Percentiles rank a stretch among this genome's conserved stretches.
Evolutionary conservation across 2,888 invertebrate species (phyloP).

Genomic region (Congeria kusceri): DNA sequence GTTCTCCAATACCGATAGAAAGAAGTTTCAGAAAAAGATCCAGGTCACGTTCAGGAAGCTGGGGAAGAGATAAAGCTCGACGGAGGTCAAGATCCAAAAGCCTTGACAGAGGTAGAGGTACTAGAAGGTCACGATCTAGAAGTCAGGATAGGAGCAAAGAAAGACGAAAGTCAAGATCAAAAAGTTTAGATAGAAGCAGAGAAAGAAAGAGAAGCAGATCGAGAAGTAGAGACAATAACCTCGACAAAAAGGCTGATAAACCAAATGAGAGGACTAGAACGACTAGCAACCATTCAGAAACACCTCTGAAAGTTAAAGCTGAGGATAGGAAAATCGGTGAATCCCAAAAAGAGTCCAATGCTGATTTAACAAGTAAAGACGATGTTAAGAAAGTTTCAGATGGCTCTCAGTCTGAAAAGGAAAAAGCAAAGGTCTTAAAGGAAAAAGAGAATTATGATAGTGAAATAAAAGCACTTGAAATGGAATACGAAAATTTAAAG

Average conservation of each 20-base stretch:
- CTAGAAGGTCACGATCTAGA: slow-evolving; percentile 17
- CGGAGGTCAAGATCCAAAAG: slow-evolving; percentile 8
- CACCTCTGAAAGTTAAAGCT: slow-evolving; percentile 46
- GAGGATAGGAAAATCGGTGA: slow-evolving; percentile 28
- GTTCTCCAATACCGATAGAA: neutral
- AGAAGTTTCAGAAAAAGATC: slow-evolving; percentile 7
- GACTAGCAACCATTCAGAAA: slow-evolving; percentile 49
- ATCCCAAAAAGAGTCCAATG: slow-evolving; percentile 24
- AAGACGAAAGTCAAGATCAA: slow-evolving; percentile 11
- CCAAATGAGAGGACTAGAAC: neutral
- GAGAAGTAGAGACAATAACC: slow-evolving; percentile 20
- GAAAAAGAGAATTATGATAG: slow-evolving; percentile 67
- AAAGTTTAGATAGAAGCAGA: slow-evolving; percentile 18
- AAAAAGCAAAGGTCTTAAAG: slow-evolving; percentile 46
- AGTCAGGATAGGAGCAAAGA: slow-evolving; percentile 17
- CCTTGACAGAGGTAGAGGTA: slow-evolving; percentile 25
- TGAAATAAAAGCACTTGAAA: slow-evolving; percentile 68
- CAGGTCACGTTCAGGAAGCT: neutral
- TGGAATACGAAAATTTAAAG: slow-evolving; percentile 75
- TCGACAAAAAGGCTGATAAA: slow-evolving; percentile 16
- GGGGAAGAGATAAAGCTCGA: slow-evolving; percentile 10
- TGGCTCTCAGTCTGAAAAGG: slow-evolving; percentile 22
- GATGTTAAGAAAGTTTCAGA: slow-evolving; percentile 8
- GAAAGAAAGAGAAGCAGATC: slow-evolving; percentile 9
- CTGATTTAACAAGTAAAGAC: slow-evolving; percentile 30